Base-by-base conservation (phyloP, 2,113 vertebrate species). In the Eonycteris spelaea region DNA sequence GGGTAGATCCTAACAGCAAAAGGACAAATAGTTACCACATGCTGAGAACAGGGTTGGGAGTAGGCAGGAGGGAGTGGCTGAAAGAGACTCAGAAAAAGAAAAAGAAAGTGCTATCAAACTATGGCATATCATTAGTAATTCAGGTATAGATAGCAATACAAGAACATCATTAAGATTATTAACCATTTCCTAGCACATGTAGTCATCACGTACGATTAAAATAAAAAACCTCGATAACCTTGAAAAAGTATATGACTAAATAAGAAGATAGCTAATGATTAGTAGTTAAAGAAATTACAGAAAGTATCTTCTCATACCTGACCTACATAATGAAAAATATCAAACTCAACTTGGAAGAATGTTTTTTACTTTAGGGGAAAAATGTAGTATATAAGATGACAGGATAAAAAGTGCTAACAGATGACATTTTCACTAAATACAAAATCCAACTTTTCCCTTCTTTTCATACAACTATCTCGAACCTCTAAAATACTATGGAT, bases 11-110 rank as follows among this genome's bases (percentile, higher is more conserved):
- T 82, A 85, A 82, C 91, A 95, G 70, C 65, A 92, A 90, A 95
- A 86, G 86, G 93, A 87, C 19, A 53, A 97, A 96, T 87, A 95
- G 74, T 45, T 93, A 92, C 80, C 90, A 96, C 59, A 87, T 82
- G 74, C 43, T 80, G 45, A 82, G 45, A 33, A 65, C 30, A 43
- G 3, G 35, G 75, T 3, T 40, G 33, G n/a, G 9, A 35, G 33
- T 22, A 24, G 12, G 51, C 59, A 79, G 48, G 51, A 93, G 19
- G 38, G 26, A 79, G 33, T 22, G 40, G 63, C 28, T 75, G 55
- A 95, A 71, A 70, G 75, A 79, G 63, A 86, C n/a, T 79, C n/a
- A 86, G 90, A 75, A 94, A 89, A 93, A 86, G 90, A 75, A 94
- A 89, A 93, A 61, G 80, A 96, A 96, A 97, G 61, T 22, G 40